Evolutionary conservation across 2,888 invertebrate species (phyloP), one percentile per base, ranked within the genome.

Genomic region (Andricus quercusramuli): DNA sequence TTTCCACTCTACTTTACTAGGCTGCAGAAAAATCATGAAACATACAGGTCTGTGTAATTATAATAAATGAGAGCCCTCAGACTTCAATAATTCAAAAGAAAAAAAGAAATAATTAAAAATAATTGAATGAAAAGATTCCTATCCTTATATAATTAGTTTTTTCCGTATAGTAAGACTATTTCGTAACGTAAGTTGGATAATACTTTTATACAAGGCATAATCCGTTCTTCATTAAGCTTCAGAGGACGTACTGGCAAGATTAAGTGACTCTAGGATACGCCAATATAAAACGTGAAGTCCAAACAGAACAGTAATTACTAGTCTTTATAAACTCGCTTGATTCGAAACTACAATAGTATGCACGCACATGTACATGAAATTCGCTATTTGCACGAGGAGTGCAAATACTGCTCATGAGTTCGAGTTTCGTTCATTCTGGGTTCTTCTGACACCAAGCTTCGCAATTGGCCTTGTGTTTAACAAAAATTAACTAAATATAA

Each of bases 241-340:
- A 44, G 44, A 44, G 44, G 44, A n/a, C 25, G 44, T 47, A 44
- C 41, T 68, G 25, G 8, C 17, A 68, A 68, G 44, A 37, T 66
- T 37, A 37, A 29, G 13, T 29, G 68, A 47, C 20, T 68, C 64
- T 29, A 11, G 68, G 25, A 44, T 22, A 25, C 17, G 68, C 44
- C 29, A 8, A 51, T 51, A 70, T 56, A 70, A 70, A 70, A 51
- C 70, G 29, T 20, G 22, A 51, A 51, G 29, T 47, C 25, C 51
- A 70, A 70, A 70, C 29, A 70, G 70, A 70, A 70, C 25, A 70
- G 70, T 70, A 70, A 70, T 70, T 70, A 70, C 32, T 51, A 51
- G 70, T 47, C 70, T 70, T 51, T 22, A 11, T 62, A 51, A 70
- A 47, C 25, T 70, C 51, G 70, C 51, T 47, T n/a, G 51, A 70